Base-by-base conservation (phyloP, 2,888 invertebrate species). In the Watsonalla binaria region DNA sequence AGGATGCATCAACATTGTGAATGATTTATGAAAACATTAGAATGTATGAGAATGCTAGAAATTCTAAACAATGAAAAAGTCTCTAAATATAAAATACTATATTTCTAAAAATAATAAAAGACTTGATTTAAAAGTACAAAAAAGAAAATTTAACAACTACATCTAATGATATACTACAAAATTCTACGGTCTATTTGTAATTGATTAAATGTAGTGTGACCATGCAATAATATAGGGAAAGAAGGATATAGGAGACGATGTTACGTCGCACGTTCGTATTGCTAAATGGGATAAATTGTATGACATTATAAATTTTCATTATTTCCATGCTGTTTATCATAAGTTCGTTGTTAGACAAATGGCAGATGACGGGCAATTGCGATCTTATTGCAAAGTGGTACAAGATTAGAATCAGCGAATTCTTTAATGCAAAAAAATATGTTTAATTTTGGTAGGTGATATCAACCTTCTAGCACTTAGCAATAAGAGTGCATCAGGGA, bases 121-220 rank as follows among this genome's bases (percentile, higher is more conserved):
- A 56, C 65, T 66, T 66, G 54, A 7, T 37, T 37, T 7, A 37
- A 60, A 57, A 50, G 52, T 47, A 50, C 47, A 68, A 67, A 51
- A 35, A 46, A n/a, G 11, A 35, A 14, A 51, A 46, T 51, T 34
- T 51, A 9, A 46, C 33, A 13, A 34, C 11, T 35, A 35, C 14
- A 34, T 65, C 63, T 46, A 50, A 53, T 63, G 63, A 45, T 24
- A 59, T 55, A 61, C 9, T 47, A 56, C 51, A 60, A 68, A 69
- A 42, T 0, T 42, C 68, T 68, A 68, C n/a, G n/a, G 65, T 45
- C 67, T 69, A 66, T 59, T 49, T 48, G 63, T 61, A 63, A 63
- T 57, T 62, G 57, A 65, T 54, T 62, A 65, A 66, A 68, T 63
- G 51, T 66, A 54, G 68, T 68, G 68, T 68, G 68, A 52, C 57